Evolutionary conservation across 1,140 invertebrate species (phyloP).

Genomic region (Platorchestia sp.): DNA sequence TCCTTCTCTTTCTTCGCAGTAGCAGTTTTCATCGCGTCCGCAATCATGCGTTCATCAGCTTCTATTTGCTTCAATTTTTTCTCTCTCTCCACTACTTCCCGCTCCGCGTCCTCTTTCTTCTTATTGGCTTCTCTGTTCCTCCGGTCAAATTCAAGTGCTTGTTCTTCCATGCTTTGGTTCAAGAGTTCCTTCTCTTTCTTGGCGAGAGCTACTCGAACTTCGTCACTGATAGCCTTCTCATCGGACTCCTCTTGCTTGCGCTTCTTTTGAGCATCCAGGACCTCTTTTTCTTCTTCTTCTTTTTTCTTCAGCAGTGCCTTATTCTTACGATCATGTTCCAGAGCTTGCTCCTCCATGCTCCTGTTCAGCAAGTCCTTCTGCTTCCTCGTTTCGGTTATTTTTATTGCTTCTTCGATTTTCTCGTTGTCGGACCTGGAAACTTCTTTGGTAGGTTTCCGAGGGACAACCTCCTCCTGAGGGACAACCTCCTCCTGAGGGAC

Average conservation of each 20-base stretch:
- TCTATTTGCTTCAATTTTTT: background rate
- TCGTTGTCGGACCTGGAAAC: background rate
- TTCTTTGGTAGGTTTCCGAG: background rate
- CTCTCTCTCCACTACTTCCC: background rate
- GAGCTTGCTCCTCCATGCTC: constrained; percentile 34
- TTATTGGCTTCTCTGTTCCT: background rate
- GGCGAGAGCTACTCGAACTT: background rate
- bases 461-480: background rate
- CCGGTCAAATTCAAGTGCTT: constrained; percentile 20
- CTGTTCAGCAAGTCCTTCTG: constrained; percentile 4
- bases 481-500: background rate
- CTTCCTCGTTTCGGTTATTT: background rate
- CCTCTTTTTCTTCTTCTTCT: background rate
- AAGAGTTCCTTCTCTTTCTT: constrained; percentile 43
- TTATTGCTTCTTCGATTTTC: background rate
- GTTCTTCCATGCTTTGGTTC: constrained; percentile 43
- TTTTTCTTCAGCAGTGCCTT: background rate
- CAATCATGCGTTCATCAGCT: constrained; percentile 1
- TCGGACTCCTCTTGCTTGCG: background rate
- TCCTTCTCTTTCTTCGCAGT: background rate
- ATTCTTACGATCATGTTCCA: background rate
- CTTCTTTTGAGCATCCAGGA: background rate
- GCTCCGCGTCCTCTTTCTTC: background rate
- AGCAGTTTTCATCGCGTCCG: background rate
- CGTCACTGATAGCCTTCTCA: background rate